Conservation (phyloP, 2,797 vertebrate species). For the Emydoidea blandingii region DNA sequence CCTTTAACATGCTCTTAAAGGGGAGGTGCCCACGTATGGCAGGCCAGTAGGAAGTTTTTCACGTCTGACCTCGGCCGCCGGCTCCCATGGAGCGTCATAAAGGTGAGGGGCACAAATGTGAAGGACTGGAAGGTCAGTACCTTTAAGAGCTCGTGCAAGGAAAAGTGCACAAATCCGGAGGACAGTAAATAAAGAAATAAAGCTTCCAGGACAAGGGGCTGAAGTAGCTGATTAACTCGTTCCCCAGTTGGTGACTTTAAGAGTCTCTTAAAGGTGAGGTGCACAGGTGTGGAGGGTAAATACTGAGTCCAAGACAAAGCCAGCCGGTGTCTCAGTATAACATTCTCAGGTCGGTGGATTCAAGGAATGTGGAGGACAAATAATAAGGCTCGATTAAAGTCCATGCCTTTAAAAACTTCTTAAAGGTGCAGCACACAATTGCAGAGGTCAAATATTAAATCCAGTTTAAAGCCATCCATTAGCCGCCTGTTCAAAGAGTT, state of each 20-base stretch:
- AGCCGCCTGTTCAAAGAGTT: not conserved
- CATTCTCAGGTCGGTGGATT: not conserved
- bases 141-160: not conserved
- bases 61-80: not conserved
- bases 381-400: not conserved
- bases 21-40: not conserved
- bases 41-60: not conserved
- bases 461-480: not conserved
- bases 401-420: not conserved
- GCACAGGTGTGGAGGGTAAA: not conserved
- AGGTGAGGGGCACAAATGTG: not conserved
- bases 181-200: not conserved
- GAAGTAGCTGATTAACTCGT: not conserved
- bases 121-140: not conserved
- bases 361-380: not conserved
- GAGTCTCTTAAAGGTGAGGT: not conserved
- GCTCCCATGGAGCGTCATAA: not conserved
- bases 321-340: not conserved
- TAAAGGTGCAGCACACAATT: not conserved
- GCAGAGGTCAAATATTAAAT: not conserved
- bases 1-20: not conserved
- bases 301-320: not conserved
- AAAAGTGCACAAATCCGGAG: not conserved
- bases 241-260: not conserved
- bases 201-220: not conserved